Conservation (phyloP, 2,888 invertebrate species). For the Drosophila borealis region DNA sequence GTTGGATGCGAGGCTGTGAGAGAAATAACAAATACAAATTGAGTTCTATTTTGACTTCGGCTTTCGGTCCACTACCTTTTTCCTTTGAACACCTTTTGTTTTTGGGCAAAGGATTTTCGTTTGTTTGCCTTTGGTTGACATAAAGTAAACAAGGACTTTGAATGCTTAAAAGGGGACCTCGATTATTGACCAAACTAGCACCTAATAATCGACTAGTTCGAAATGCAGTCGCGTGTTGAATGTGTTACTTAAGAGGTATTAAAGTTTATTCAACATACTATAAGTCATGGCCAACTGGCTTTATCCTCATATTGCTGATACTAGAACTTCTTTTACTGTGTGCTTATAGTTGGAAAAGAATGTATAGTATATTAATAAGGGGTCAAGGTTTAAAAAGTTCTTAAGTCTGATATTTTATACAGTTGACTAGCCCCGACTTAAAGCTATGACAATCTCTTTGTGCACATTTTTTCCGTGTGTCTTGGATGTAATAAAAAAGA, state of each 20-base stretch:
- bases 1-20: constrained; percentile 14
- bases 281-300: neutral
- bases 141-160: constrained; percentile 27
- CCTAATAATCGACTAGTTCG: constrained; percentile 6
- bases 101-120: constrained; percentile 37
- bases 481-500: too few species aligned
- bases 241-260: neutral
- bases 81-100: constrained; percentile 4
- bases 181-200: constrained; percentile 23
- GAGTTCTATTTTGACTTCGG: constrained; percentile 47
- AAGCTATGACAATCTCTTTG: too few species aligned
- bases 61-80: constrained; percentile 24
- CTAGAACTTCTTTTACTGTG: too few species aligned
- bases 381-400: too few species aligned
- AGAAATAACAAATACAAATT: constrained; percentile 54
- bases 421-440: too few species aligned
- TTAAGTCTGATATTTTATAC: neutral
- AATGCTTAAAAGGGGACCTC: constrained; percentile 9
- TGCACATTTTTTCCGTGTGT: too few species aligned
- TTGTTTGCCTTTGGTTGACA: constrained; percentile 37
- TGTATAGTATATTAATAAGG: too few species aligned
- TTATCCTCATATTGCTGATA: neutral
- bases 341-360: neutral
- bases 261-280: neutral
- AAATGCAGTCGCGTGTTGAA: neutral